Evolutionary conservation across 64 coral and sea anemone genomes (phyloP), one percentile per base, ranked within the genome.

Genomic region (Platygyra sinensis): DNA sequence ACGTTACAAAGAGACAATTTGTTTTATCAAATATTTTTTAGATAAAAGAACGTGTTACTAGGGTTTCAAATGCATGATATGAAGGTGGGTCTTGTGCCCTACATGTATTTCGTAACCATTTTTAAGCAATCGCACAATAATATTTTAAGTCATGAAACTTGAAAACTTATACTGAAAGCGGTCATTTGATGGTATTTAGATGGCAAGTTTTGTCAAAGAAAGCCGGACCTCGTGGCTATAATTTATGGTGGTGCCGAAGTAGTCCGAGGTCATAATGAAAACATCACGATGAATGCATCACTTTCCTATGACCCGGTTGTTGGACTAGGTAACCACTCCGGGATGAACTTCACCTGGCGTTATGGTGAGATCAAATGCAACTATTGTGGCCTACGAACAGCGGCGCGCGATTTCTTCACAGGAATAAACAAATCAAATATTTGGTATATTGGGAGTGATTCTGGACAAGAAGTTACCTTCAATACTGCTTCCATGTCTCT

Each of bases 271-370:
- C 71, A 52, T 60, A 28, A 39, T 24, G 30, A 91, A 86, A 46
- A 25, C n/a, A 38, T 74, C 18, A 74, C 72, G 10, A 74, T 91
- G 7, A 81, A 91, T 52, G 90, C 80, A 2, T 84, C 79, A 14
- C 52, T 73, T 85, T 75, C 79, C 28, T 74, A 83, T 49, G 90
- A 91, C 72, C 90, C 90, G 28, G 90, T 86, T n/a, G 59, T 91
- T 76, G 90, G 80, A 30, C 69, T 67, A 10, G 81, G 80, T n/a
- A 19, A 86, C 8, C n/a, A 91, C 42, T 65, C 71, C 12, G 79
- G 72, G 3, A 86, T 91, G 50, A 91, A 36, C 31, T 85, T 91
- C 20, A 72, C 52, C 46, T 91, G 90, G 90, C 9, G 10, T 30
- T 91, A 59, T 42, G 74, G 59, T 0, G 14, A 54, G 9, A 76